Evolutionary conservation across 2,113 vertebrate genomes (phyloP).

Genomic region (Danio rerio): DNA sequence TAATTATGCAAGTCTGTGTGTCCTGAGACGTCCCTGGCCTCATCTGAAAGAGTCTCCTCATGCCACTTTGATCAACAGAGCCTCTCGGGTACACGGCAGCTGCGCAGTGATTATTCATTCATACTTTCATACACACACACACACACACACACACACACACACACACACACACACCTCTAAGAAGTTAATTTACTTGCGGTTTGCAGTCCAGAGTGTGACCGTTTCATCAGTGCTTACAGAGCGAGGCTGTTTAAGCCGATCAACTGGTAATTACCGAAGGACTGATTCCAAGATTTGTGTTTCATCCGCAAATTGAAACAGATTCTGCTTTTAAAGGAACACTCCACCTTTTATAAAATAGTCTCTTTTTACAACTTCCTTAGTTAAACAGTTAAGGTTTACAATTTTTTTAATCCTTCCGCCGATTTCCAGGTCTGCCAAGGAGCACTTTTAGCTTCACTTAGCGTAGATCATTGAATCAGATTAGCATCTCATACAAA

Average conservation of each 20-base stretch:
- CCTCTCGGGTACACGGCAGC: conserved; percentile 8
- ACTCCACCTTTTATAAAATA: too few species aligned
- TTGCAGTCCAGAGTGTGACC: background rate
- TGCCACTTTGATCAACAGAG: conserved; percentile 28
- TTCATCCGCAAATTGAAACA: background rate
- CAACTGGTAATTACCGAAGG: background rate
- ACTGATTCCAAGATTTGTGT: background rate
- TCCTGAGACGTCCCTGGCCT: conserved; percentile 19
- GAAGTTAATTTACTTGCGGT: conserved; percentile 2
- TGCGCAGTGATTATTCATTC: conserved; percentile 6
- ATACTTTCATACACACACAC: background rate
- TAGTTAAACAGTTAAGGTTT: too few species aligned
- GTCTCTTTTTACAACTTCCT: too few species aligned
- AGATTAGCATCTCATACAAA: too few species aligned
- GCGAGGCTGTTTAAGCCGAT: background rate
- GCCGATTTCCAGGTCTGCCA: too few species aligned
- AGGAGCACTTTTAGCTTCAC: too few species aligned
- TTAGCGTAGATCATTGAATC: too few species aligned
- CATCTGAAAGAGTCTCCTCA: conserved; percentile 3
- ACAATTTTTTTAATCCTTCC: too few species aligned
- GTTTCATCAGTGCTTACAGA: conserved; percentile 10
- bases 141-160: background rate
- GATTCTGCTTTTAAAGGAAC: background rate
- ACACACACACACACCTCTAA: background rate
- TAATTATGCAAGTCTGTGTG: conserved; percentile 18